Evolutionary conservation across 2,888 invertebrate species (phyloP).

Genomic region (Aradus depressus): DNA sequence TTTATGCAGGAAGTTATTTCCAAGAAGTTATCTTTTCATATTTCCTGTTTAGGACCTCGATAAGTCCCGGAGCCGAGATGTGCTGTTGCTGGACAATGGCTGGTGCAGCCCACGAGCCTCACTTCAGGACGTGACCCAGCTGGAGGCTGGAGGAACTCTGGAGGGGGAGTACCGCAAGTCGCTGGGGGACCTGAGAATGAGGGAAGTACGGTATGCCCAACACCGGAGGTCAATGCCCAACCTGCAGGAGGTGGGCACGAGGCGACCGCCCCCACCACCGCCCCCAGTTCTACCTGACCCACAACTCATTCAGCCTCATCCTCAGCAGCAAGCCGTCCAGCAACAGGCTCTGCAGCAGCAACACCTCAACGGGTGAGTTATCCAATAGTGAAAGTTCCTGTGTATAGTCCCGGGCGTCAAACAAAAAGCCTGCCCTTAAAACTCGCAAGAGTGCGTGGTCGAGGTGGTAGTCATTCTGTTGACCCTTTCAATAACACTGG

Average conservation of each 20-base stretch:
- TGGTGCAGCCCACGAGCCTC: slow-evolving; percentile 34
- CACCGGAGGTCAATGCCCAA: slow-evolving; percentile 49
- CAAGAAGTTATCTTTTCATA: too few species aligned
- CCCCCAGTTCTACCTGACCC: slow-evolving; percentile 47
- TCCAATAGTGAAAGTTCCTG: too few species aligned
- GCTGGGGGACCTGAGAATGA: slow-evolving; percentile 10
- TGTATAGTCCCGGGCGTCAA: too few species aligned
- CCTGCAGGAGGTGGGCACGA: slow-evolving; percentile 37
- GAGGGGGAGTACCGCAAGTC: slow-evolving; percentile 38
- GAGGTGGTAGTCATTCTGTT: too few species aligned
- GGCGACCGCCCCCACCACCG: slow-evolving; percentile 28
- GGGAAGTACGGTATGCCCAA: slow-evolving; percentile 35
- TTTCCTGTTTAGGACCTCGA: slow-evolving; percentile 7
- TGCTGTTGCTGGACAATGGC: slow-evolving; percentile 15
- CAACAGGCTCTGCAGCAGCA: slow-evolving; percentile 1
- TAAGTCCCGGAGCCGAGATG: slow-evolving; percentile 12
- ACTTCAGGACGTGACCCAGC: slow-evolving; percentile 35
- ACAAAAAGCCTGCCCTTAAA: too few species aligned
- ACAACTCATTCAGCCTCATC: slow-evolving; percentile 36
- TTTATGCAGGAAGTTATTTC: too few species aligned
- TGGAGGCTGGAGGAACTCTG: slow-evolving; percentile 14
- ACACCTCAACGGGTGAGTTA: too few species aligned
- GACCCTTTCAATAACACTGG: too few species aligned
- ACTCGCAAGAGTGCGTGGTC: too few species aligned
- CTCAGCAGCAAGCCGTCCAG: slow-evolving; percentile 21